A percentile compares a stretch with the other conserved stretches of the same genome.
Evolutionary conservation across 2,888 invertebrate genomes (phyloP).

Genomic region (Rhaphigaster nebulosa): DNA sequence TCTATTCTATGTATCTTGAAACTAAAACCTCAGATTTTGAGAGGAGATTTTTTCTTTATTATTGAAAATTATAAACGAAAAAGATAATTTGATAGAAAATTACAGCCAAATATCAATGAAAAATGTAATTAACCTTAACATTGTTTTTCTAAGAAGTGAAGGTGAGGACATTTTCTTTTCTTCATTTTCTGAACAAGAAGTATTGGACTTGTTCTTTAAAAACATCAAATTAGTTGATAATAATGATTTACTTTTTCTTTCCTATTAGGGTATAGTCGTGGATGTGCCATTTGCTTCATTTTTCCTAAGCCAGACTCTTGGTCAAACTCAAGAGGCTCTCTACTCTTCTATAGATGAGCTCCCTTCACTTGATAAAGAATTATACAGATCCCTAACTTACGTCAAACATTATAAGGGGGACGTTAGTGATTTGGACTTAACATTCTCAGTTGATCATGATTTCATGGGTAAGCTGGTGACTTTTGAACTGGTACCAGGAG

Average conservation of each 20-base stretch:
- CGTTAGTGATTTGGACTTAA: constrained; percentile 92
- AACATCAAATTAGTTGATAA: not conserved
- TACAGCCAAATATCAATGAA: not conserved
- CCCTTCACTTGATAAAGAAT: constrained; percentile 94
- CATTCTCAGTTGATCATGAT: constrained; percentile 97
- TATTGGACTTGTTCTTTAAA: no score
- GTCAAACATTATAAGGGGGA: constrained; percentile 96
- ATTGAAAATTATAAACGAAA: no score
- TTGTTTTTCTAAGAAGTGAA: not conserved
- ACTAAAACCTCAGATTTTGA: no score
- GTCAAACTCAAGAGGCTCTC: constrained; percentile 88
- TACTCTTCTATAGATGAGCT: constrained; percentile 99
- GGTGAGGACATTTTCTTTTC: no score
- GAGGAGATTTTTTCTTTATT: no score
- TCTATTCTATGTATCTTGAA: no score
- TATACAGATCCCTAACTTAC: constrained; percentile 91
- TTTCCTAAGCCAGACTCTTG: constrained; percentile 95
- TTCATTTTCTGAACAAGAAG: no score
- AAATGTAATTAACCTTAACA: not conserved
- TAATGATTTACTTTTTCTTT: constrained; percentile 53
- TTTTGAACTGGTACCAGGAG: constrained; percentile 95
- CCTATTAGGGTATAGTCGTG: constrained; percentile 89
- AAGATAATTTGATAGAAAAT: no score
- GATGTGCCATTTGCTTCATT: constrained; percentile 99
- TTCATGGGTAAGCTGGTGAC: constrained; percentile 93